Evolutionary conservation across 1,140 invertebrate genomes (phyloP).

Genomic region (Solenopsis invicta): DNA sequence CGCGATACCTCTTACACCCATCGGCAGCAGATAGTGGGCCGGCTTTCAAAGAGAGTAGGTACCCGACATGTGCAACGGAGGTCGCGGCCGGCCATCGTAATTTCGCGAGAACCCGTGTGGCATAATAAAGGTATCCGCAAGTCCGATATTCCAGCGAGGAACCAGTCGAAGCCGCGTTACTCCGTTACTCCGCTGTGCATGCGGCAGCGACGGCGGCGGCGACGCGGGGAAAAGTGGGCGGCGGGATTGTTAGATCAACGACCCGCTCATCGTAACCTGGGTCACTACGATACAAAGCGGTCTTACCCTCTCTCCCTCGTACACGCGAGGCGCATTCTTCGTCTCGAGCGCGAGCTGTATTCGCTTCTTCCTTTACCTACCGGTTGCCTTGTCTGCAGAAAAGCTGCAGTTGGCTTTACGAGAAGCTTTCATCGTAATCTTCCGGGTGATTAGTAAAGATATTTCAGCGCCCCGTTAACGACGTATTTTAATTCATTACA

Average conservation of each 20-base stretch:
- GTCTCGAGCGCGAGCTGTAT: not conserved
- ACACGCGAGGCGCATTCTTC: conserved; percentile 34
- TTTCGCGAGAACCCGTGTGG: conserved; percentile 62
- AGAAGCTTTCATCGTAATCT: not conserved
- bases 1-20: conserved; percentile 41
- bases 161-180: conserved; percentile 48
- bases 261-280: conserved; percentile 32
- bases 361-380: not conserved
- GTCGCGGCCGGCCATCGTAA: conserved; percentile 58
- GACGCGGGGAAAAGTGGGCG: not conserved
- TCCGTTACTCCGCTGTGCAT: conserved; percentile 28
- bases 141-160: conserved; percentile 47
- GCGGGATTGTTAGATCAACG: conserved; percentile 42
- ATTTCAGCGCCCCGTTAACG: not conserved
- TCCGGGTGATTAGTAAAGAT: not conserved
- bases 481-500: not conserved
- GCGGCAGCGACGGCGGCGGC: not conserved
- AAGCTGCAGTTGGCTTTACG: conserved; percentile 14
- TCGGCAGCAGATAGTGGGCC: conserved; percentile 18
- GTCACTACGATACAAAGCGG: conserved; percentile 44
- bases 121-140: conserved; percentile 69
- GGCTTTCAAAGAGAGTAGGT: conserved; percentile 64
- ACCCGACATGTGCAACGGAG: conserved; percentile 19
- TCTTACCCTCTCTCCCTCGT: not conserved
- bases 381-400: not conserved